These are phyloP conservation scores for Sycophaga agraensis DNA, from an alignment of 1,140 invertebrate genomes.

Conservation along the genomic window DNA sequence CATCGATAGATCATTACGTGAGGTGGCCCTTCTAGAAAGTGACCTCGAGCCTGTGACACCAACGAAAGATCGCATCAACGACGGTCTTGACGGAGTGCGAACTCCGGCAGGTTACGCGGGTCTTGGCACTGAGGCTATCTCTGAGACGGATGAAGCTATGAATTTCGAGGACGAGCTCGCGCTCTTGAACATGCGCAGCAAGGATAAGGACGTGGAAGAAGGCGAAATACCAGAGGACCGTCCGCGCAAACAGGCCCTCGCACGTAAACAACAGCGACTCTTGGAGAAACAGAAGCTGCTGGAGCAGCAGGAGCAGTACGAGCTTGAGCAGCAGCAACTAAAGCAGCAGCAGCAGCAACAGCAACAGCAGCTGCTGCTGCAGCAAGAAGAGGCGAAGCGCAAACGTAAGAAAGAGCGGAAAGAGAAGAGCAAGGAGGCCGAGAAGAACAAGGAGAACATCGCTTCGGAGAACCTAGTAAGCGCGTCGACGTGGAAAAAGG, in stretches of 20 bases:
- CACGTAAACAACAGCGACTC: neutral
- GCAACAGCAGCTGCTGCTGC: neutral
- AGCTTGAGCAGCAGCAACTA: slow-evolving; percentile 45
- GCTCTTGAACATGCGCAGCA: slow-evolving; percentile 33
- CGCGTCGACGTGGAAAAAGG: slow-evolving; percentile 76
- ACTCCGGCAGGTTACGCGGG: slow-evolving; percentile 52
- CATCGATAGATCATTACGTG: slow-evolving; percentile 28
- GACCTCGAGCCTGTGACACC: slow-evolving; percentile 52
- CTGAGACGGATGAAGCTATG: slow-evolving; percentile 50
- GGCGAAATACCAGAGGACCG: slow-evolving; percentile 36
- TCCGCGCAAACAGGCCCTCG: slow-evolving; percentile 19
- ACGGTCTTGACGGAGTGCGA: slow-evolving; percentile 48
- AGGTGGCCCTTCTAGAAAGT: slow-evolving; percentile 28
- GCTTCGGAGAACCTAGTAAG: slow-evolving; percentile 48
- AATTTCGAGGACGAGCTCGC: slow-evolving; percentile 51
- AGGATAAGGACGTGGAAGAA: slow-evolving; percentile 37
- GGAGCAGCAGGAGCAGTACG: slow-evolving; percentile 46
- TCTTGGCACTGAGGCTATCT: slow-evolving; percentile 53
- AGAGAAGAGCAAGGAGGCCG: slow-evolving; percentile 58
- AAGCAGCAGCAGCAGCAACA: neutral
- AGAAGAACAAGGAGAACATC: slow-evolving; percentile 63
- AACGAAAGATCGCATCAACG: slow-evolving; percentile 43
- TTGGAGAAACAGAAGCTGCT: neutral
- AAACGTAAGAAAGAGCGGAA: slow-evolving; percentile 52
- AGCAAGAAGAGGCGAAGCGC: slow-evolving; percentile 49